Conservation (phyloP, 2,113 vertebrate genomes). For the Nesogale talazaci region DNA sequence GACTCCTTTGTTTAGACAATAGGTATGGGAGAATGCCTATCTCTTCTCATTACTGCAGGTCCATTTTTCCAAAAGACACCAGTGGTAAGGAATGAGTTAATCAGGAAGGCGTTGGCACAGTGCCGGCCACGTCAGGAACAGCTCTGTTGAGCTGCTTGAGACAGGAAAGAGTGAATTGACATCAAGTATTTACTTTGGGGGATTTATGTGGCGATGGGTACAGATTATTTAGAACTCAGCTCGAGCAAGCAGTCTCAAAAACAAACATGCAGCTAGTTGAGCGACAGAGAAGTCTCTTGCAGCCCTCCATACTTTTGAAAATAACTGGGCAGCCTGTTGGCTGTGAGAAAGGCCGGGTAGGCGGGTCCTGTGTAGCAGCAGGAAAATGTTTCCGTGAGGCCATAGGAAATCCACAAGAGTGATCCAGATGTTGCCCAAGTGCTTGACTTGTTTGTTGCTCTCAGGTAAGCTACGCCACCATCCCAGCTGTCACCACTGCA, state of each 20-base stretch:
- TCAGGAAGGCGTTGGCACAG: constrained; percentile 61
- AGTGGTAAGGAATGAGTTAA: constrained; percentile 61
- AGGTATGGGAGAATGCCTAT: background rate
- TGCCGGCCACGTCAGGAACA: constrained; percentile 45
- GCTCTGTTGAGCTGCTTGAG: constrained; percentile 65
- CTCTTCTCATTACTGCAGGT: constrained; percentile 55
- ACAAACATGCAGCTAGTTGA: constrained; percentile 43
- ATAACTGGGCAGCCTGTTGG: constrained; percentile 15
- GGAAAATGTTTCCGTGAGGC: constrained; percentile 38
- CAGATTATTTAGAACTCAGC: constrained; percentile 48
- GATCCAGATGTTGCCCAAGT: constrained; percentile 46
- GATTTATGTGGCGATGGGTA: constrained; percentile 43
- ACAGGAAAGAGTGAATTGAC: constrained; percentile 79
- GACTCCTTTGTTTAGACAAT: constrained; percentile 57
- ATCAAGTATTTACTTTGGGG: constrained; percentile 53
- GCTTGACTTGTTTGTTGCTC: constrained; percentile 11
- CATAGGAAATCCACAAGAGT: constrained; percentile 49
- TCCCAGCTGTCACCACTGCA: background rate
- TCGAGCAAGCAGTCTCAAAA: constrained; percentile 28
- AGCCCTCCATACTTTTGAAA: constrained; percentile 37
- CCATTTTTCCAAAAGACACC: constrained; percentile 64
- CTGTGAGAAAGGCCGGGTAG: background rate
- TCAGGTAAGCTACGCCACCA: constrained; percentile 45
- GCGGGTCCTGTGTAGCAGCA: background rate
- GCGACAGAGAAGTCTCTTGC: background rate